Base-by-base conservation (phyloP, 1,140 invertebrate genomes). In the Doryteuthis pealeii region DNA sequence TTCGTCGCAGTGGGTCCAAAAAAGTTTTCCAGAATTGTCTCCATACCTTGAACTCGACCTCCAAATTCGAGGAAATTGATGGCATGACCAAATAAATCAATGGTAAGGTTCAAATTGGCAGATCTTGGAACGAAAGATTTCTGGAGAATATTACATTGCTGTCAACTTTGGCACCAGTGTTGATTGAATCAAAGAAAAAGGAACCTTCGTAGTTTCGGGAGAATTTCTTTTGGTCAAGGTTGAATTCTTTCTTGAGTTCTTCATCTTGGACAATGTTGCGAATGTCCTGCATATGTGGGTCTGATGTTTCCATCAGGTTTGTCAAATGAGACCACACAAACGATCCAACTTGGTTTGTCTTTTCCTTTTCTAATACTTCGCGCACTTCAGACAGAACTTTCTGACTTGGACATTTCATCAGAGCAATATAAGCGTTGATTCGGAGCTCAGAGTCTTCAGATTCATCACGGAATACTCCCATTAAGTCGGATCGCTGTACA, bases 311-410 rank as follows among this genome's bases (percentile, higher is more conserved):
- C 70, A 93, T 91, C 32, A 96, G 84, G 87, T 96, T 97, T 75
- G 91, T 93, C 54, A 98, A 88, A 86, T 98, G 95, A 66, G 94
- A 96, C 94, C 94, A 96, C 12, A 98, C 93, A 85, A 96, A 98
- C 15, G 95, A 95, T 8, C 95, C 95, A 71, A 96, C 96, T 95
- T 98, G 95, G 87, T 97, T 97, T 1, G 96, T 92, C 82, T 93
- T 90, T 86, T 97, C 96, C 43, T 90, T 85, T 70, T 91, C 88
- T 2, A 97, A 87, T 1, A 79, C 77, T 40, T 92, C 88, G 80
- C 93, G 92, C 58, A 97, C 92, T 43, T 91, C 90, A 58, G 91
- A 90, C 1, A 98, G 89, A 1, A 92, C 90, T 32, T 91, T 89
- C 73, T 94, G 92, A 79, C 92, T 91, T 0, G 95, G 94, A 85